Evolutionary conservation across 37 sponge, comb jelly and placozoan genomes (phyloP).

Genomic region (Mnemiopsis leidyi): DNA sequence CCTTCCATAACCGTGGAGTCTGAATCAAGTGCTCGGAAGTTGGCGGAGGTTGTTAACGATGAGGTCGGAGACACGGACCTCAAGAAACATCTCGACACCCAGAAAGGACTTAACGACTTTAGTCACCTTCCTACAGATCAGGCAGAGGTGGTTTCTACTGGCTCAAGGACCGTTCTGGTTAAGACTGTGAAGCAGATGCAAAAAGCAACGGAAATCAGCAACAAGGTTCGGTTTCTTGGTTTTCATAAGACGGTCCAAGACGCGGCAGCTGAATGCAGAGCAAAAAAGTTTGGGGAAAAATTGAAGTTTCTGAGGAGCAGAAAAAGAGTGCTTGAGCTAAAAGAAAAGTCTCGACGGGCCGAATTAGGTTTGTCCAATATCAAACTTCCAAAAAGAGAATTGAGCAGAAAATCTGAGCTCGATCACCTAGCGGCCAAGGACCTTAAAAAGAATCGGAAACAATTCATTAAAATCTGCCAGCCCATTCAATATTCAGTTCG

Average conservation of each 20-base stretch:
- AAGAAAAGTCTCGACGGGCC: not conserved
- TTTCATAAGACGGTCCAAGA: not conserved
- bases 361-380: not conserved
- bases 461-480: not conserved
- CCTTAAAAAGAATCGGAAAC: not conserved
- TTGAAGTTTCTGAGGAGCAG: not conserved
- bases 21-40: not conserved
- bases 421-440: not conserved
- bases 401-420: not conserved
- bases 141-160: not conserved
- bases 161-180: not conserved
- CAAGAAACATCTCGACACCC: not conserved
- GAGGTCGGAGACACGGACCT: not conserved
- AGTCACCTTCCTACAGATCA: not conserved
- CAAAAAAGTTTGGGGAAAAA: not conserved
- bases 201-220: not conserved
- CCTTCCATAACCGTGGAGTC: not conserved
- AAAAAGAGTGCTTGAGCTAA: not conserved
- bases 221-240: not conserved
- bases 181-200: constrained; percentile 46
- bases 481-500: not conserved
- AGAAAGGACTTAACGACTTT: not conserved
- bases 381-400: not conserved
- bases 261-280: not conserved
- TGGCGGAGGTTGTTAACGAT: not conserved